These are phyloP conservation scores for Sinhomidia bicolor DNA, from an alignment of 2,888 invertebrate genomes.

Conservation along the genomic window DNA sequence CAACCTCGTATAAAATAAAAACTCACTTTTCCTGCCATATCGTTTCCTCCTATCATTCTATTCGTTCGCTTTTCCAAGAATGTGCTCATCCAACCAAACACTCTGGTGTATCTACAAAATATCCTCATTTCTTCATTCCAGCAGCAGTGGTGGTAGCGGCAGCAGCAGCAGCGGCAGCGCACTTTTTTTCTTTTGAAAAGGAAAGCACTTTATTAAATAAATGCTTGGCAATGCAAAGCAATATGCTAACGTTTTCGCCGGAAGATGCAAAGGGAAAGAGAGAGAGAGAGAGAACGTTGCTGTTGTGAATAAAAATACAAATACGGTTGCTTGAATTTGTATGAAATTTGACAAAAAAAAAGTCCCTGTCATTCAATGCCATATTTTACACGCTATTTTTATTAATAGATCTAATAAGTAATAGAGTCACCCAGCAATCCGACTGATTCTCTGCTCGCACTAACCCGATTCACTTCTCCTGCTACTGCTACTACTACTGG, in stretches of 20 bases:
- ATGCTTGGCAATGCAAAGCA: background rate
- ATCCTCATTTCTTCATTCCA: background rate
- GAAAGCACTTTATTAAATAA: background rate
- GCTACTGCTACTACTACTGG: too few species aligned
- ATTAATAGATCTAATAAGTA: background rate
- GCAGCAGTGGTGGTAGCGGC: background rate
- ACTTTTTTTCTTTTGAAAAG: background rate
- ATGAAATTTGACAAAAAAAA: background rate
- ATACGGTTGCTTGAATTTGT: background rate
- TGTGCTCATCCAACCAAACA: too few species aligned
- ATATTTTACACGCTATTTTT: conserved; percentile 10
- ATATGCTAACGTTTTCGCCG: background rate
- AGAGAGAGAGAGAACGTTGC: too few species aligned
- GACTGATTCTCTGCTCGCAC: background rate
- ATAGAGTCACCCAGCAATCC: conserved; percentile 1
- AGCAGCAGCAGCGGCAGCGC: background rate
- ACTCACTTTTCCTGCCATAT: too few species aligned
- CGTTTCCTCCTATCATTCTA: too few species aligned
- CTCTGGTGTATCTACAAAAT: background rate
- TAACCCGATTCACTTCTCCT: background rate
- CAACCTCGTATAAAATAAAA: too few species aligned
- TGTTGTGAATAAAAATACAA: too few species aligned
- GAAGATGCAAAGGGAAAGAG: too few species aligned
- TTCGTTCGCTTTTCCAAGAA: background rate
- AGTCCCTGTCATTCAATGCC: background rate